Evolutionary conservation across 2,888 invertebrate genomes (phyloP).

Genomic region (Xestoiulus laeticollis): DNA sequence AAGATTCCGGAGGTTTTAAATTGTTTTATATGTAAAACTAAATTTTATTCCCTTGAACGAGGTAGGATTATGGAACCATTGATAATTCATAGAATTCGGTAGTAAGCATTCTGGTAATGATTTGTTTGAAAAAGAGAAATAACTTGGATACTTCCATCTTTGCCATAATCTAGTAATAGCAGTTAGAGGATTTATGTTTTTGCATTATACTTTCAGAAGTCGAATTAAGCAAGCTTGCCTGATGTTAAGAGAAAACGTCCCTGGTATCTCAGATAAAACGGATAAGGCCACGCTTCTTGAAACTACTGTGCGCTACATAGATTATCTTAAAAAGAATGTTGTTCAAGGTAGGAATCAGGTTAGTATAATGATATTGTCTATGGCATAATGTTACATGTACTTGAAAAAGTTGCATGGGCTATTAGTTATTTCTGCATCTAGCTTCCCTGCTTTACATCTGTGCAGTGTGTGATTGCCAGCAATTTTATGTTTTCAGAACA

Average conservation of each 20-base stretch:
- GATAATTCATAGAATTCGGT: too few relatives aligned
- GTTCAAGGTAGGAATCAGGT: not conserved
- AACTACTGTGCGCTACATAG: constrained; percentile 62
- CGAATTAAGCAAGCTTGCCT: constrained; percentile 64
- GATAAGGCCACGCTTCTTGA: constrained; percentile 65
- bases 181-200: too few relatives aligned
- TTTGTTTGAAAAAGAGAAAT: not conserved
- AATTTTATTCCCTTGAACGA: not conserved
- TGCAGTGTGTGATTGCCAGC: not conserved
- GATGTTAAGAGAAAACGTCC: constrained; percentile 62
- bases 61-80: not conserved
- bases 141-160: not conserved
- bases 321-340: not conserved
- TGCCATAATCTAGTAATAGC: too few relatives aligned
- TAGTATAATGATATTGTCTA: too few relatives aligned
- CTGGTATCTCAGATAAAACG: constrained; percentile 64
- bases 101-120: too few relatives aligned
- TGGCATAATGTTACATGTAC: too few relatives aligned
- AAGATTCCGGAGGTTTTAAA: constrained; percentile 43
- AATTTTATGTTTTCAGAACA: not conserved
- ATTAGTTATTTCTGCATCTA: too few relatives aligned
- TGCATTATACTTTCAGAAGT: constrained; percentile 30
- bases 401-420: too few relatives aligned
- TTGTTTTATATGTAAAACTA: not conserved
- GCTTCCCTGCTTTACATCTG: not conserved